Conservation (phyloP, 1,140 invertebrate genomes). For the Drosophila willistoni region DNA sequence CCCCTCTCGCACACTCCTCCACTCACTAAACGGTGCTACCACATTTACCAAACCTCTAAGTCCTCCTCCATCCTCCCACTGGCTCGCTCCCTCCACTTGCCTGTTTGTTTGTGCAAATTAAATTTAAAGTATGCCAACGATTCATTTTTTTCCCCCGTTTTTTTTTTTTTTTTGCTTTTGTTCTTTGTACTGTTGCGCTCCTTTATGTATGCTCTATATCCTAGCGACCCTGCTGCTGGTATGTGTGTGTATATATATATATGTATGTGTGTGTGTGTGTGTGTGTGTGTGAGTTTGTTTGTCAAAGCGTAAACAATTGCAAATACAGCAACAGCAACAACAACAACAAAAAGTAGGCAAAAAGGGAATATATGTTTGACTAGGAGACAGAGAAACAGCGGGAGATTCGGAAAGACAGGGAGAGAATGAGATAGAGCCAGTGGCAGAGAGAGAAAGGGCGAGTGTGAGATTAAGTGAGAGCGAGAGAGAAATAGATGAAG, state of each 20-base stretch:
- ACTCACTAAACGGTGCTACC: background rate
- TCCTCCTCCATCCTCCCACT: background rate
- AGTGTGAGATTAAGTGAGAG: slow-evolving; percentile 23
- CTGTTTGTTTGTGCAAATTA: slow-evolving; percentile 70
- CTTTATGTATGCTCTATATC: slow-evolving; percentile 39
- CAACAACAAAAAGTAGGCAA: slow-evolving; percentile 17
- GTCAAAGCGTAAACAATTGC: slow-evolving; percentile 79
- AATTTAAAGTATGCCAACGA: slow-evolving; percentile 78
- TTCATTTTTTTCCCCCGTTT: slow-evolving; percentile 50
- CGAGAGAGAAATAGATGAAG: slow-evolving; percentile 42
- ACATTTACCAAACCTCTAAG: background rate
- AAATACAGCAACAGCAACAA: slow-evolving; percentile 44
- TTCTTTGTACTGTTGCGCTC: slow-evolving; percentile 70
- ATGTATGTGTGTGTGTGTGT: slow-evolving; percentile 26
- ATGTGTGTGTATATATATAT: slow-evolving; percentile 17
- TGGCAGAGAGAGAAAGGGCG: slow-evolving; percentile 36
- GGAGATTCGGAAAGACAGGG: slow-evolving; percentile 9
- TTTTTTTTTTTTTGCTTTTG: slow-evolving; percentile 15
- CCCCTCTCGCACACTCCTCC: background rate
- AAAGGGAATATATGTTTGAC: slow-evolving; percentile 23
- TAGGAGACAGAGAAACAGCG: background rate
- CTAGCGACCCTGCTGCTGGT: slow-evolving; percentile 51
- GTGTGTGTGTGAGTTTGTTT: slow-evolving; percentile 48
- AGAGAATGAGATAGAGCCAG: slow-evolving; percentile 18
- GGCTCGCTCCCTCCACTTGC: background rate